phyloP scores from a whole-genome alignment of 2,888 invertebrate species.

The Alviniconcha strummeri region DNA sequence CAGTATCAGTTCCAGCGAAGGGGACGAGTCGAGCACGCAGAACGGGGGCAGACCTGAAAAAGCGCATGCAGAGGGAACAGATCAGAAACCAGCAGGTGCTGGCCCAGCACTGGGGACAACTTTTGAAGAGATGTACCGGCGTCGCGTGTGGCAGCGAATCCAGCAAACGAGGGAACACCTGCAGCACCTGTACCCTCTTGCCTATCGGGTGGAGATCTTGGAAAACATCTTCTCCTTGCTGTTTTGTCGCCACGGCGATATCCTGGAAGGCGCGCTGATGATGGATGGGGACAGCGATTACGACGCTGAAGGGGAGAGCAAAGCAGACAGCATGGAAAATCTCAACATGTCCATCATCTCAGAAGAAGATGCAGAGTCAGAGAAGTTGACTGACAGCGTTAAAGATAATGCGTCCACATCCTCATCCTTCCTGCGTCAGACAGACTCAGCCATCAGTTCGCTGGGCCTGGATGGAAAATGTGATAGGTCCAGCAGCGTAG shows the following conservation, averaged over 20 bases:
- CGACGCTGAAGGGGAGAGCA: conserved; percentile 48
- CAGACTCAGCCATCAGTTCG: conserved; percentile 27
- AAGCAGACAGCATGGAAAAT: conserved; percentile 39
- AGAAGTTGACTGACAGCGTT: conserved; percentile 12
- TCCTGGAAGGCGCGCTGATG: conserved; percentile 75
- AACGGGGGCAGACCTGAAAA: conserved; percentile 7
- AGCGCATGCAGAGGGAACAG: background rate
- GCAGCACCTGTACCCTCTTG: conserved; percentile 62
- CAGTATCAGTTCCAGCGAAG: conserved; percentile 45
- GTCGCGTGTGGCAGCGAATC: conserved; percentile 57
- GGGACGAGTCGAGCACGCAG: conserved; percentile 44
- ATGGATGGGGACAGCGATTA: conserved; percentile 71
- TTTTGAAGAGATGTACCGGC: conserved; percentile 54
- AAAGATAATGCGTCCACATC: conserved; percentile 30
- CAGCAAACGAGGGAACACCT: conserved; percentile 52
- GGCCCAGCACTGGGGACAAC: conserved; percentile 17
- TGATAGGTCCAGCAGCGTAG: conserved; percentile 19
- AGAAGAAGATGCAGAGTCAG: conserved; percentile 33
- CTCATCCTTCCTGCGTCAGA: conserved; percentile 27
- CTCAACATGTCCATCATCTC: conserved; percentile 42
- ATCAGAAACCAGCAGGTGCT: background rate
- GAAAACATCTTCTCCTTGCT: conserved; percentile 84
- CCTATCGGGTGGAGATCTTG: conserved; percentile 78
- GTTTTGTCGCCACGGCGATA: conserved; percentile 81
- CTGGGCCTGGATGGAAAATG: conserved; percentile 3